phyloP scores from a whole-genome alignment of 2,113 vertebrate genomes.

The Percina caprodes region DNA sequence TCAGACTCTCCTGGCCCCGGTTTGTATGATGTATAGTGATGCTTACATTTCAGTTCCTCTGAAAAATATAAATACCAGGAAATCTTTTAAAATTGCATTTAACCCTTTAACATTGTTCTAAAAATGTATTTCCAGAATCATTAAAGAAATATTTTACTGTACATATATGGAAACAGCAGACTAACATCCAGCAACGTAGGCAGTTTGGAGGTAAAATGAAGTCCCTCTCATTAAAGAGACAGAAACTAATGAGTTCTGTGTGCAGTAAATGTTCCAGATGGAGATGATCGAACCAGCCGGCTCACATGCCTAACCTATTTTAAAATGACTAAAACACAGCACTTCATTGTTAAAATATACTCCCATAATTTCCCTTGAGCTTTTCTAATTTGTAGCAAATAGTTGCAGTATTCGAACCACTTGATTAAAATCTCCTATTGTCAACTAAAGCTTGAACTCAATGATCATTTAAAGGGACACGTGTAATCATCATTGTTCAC shows the following conservation, averaged over 20 bases:
- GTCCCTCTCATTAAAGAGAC: slow-evolving; percentile 32
- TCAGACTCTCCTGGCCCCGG: no score
- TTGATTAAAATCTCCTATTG: neutral
- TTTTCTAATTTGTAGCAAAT: no score
- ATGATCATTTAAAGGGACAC: no score
- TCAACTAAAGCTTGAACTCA: neutral
- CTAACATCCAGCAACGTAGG: slow-evolving; percentile 24
- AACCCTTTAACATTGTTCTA: no score
- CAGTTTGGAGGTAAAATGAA: slow-evolving; percentile 31
- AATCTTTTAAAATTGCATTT: no score
- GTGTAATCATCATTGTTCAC: no score
- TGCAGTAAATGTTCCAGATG: slow-evolving; percentile 19
- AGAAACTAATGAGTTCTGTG: slow-evolving; percentile 29
- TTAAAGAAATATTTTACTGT: no score
- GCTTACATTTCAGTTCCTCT: no score
- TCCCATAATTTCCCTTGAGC: neutral
- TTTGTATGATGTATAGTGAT: no score
- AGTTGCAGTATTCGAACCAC: neutral
- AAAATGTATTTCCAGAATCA: no score
- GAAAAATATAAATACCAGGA: no score
- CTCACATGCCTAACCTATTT: slow-evolving; percentile 8
- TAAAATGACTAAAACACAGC: neutral
- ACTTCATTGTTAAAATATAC: neutral
- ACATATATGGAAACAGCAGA: slow-evolving; percentile 43
- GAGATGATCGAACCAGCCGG: neutral